Percentiles rank a stretch among this genome's conserved stretches.
phyloP scores from a whole-genome alignment of 2,113 vertebrate genomes.

The Clarias gariepinus region DNA sequence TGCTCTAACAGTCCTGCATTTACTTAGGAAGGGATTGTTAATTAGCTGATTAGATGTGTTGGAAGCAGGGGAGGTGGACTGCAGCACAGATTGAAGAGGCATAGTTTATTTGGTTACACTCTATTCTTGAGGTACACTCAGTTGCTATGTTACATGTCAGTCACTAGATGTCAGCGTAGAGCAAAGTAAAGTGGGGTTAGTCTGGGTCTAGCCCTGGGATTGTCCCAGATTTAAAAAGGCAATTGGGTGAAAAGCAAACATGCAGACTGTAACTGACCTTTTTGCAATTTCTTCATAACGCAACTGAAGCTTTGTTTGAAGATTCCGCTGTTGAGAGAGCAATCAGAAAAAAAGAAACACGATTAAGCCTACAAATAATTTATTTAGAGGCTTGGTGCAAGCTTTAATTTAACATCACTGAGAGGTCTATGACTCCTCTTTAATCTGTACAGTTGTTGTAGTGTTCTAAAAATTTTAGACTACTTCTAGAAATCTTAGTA shows the following conservation, averaged over 20 bases:
- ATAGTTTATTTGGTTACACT: neutral
- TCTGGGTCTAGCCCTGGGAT: neutral
- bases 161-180: neutral
- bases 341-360: neutral
- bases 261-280: constrained; percentile 71
- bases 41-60: neutral
- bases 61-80: neutral
- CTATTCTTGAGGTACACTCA: no score
- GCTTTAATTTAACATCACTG: neutral
- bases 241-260: neutral
- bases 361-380: neutral
- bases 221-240: neutral
- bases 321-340: constrained; percentile 73
- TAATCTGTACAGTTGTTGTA: neutral
- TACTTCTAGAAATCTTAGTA: neutral
- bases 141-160: neutral
- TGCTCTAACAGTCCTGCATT: neutral
- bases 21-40: neutral
- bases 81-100: neutral
- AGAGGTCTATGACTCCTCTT: neutral
- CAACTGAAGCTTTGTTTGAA: constrained; percentile 87
- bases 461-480: neutral
- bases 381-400: neutral
- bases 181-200: neutral
- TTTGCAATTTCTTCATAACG: constrained; percentile 88